Evolutionary conservation across 2,797 vertebrate species (phyloP).

Genomic region (Pangasius macronema): DNA sequence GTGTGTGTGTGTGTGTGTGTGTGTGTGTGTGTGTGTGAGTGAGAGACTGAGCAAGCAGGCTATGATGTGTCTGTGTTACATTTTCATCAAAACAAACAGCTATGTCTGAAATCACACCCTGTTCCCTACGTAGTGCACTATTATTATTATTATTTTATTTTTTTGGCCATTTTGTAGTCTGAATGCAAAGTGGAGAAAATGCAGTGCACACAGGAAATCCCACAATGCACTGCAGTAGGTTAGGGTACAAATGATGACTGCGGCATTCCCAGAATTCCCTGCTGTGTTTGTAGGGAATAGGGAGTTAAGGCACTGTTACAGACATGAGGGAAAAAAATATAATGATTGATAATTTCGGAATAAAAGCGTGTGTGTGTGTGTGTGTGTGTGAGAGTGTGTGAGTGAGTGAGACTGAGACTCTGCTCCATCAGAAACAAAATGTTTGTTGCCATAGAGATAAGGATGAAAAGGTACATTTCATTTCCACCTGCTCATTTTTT

Average conservation of each 20-base stretch:
- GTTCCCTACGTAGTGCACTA: not conserved
- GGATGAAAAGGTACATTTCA: conserved; percentile 70
- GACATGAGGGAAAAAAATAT: not conserved
- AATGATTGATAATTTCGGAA: not conserved
- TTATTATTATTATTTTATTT: not conserved
- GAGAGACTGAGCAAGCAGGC: conserved; percentile 59
- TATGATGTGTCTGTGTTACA: conserved; percentile 73
- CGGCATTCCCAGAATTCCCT: conserved; percentile 15
- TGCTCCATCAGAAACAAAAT: conserved; percentile 3
- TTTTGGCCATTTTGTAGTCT: not conserved
- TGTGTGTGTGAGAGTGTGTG: conserved; percentile 35
- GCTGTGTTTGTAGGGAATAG: not conserved
- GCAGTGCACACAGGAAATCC: not conserved
- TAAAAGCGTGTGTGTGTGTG: not conserved
- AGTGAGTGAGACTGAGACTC: not conserved
- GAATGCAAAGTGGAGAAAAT: not conserved
- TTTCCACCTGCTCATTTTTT: conserved; percentile 76
- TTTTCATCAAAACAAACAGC: conserved; percentile 67
- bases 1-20: conserved; percentile 60
- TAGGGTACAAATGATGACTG: not conserved
- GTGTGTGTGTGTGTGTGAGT: conserved; percentile 61
- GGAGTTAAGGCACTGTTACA: not conserved
- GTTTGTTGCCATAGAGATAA: conserved; percentile 62
- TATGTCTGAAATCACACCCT: not conserved
- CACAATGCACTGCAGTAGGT: conserved; percentile 4